These are phyloP conservation scores for Leptopilina syphax DNA, from an alignment of 2,888 invertebrate species.

Conservation along the genomic window DNA sequence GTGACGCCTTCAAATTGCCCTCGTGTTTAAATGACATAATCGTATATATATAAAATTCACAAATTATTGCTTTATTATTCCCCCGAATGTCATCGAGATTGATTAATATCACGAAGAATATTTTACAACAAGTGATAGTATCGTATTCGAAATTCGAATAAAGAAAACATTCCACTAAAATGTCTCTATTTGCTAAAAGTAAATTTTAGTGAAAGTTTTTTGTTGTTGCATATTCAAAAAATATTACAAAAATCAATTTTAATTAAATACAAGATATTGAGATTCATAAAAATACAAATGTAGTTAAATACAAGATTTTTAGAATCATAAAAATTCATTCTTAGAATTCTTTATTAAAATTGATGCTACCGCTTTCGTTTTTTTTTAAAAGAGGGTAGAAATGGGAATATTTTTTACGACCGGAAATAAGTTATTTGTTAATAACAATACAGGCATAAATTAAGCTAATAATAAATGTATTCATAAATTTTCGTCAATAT, in stretches of 20 bases:
- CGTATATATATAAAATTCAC: conserved; percentile 27
- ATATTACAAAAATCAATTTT: too few relatives aligned
- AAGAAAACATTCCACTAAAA: not conserved
- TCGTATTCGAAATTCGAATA: not conserved
- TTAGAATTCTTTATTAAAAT: not conserved
- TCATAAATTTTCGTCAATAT: conserved; percentile 30
- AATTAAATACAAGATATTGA: too few relatives aligned
- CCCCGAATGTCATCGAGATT: conserved; percentile 15
- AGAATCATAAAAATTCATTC: conserved; percentile 26
- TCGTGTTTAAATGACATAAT: conserved; percentile 30
- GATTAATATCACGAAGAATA: not conserved
- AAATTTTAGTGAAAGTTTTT: too few relatives aligned
- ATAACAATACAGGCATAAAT: conserved; percentile 27
- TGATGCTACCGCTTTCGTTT: not conserved
- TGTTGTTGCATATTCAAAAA: too few relatives aligned
- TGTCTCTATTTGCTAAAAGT: not conserved
- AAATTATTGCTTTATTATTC: conserved; percentile 28
- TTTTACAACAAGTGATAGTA: not conserved
- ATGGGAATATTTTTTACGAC: conserved; percentile 7
- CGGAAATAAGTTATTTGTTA: conserved; percentile 6
- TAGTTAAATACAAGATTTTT: not conserved
- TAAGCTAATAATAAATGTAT: conserved; percentile 33
- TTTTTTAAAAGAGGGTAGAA: not conserved
- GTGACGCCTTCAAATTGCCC: conserved; percentile 27
- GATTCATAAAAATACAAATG: too few relatives aligned